Conservation (phyloP, 1,140 invertebrate species). For the Conopomorpha cramerella region DNA sequence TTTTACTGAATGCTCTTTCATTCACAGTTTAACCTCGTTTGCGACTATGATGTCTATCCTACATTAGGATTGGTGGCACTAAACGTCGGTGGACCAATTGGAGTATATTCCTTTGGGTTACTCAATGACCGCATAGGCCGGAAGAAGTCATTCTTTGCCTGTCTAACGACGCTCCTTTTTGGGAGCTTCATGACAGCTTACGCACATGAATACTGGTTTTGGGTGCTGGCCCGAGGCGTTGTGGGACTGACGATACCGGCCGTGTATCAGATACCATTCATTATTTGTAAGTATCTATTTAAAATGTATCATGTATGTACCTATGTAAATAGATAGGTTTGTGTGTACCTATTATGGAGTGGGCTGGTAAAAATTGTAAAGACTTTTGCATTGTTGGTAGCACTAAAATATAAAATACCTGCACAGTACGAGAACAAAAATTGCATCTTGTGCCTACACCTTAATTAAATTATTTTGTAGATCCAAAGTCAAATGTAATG, state of each 20-base stretch:
- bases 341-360: no score
- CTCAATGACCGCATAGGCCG: slow-evolving; percentile 84
- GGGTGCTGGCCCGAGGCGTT: slow-evolving; percentile 76
- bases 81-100: slow-evolving; percentile 82
- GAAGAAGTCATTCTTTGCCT: slow-evolving; percentile 80
- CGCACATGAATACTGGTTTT: slow-evolving; percentile 78
- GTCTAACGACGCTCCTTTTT: slow-evolving; percentile 74
- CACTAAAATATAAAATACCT: no score
- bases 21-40: slow-evolving; percentile 83
- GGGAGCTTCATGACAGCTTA: slow-evolving; percentile 79
- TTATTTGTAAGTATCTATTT: slow-evolving; percentile 84
- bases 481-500: no score
- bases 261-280: slow-evolving; percentile 94
- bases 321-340: no score
- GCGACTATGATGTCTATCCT: slow-evolving; percentile 81
- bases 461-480: slow-evolving; percentile 9
- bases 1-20: slow-evolving; percentile 1
- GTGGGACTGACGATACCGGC: slow-evolving; percentile 88
- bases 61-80: slow-evolving; percentile 81
- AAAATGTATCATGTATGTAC: no score
- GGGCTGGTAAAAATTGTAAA: no score
- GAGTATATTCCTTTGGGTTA: slow-evolving; percentile 82
- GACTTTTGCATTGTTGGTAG: no score
- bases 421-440: slow-evolving; percentile 2
- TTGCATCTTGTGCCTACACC: background rate